phyloP scores from a whole-genome alignment of 2,113 vertebrate genomes.

The Chinchilla lanigera region DNA sequence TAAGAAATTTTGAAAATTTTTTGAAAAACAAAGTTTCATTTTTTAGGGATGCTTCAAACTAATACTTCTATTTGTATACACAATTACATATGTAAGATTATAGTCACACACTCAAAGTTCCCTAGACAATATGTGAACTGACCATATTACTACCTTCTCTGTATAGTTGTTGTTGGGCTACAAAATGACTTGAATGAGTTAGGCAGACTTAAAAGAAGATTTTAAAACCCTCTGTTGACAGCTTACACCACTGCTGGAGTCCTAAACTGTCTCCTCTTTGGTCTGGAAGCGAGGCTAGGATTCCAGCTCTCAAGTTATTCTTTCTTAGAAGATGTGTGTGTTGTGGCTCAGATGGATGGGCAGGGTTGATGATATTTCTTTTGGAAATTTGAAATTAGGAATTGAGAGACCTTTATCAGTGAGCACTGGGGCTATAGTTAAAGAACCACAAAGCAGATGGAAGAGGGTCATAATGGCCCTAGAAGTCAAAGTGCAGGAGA shows the following conservation, averaged over 20 bases:
- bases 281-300: not conserved
- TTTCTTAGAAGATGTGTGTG: not conserved
- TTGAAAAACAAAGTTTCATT: slow-evolving; percentile 32
- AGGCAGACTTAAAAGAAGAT: not conserved
- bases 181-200: not conserved
- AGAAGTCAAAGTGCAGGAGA: not conserved
- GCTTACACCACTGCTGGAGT: not conserved
- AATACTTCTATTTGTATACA: not conserved
- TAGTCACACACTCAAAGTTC: not conserved
- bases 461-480: not conserved
- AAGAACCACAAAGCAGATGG: not conserved
- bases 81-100: slow-evolving; percentile 7
- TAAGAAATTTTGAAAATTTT: not conserved
- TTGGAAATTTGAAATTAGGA: slow-evolving; percentile 16
- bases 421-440: not conserved
- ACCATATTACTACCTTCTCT: not conserved
- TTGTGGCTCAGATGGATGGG: not conserved
- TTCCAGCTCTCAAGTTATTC: not conserved
- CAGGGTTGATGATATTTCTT: not conserved
- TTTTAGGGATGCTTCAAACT: slow-evolving; percentile 26
- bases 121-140: not conserved
- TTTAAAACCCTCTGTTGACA: not conserved
- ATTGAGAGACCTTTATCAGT: not conserved
- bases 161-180: not conserved
- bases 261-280: not conserved